Conservation (phyloP, 2,888 invertebrate genomes). For the Pheosia gnoma region DNA sequence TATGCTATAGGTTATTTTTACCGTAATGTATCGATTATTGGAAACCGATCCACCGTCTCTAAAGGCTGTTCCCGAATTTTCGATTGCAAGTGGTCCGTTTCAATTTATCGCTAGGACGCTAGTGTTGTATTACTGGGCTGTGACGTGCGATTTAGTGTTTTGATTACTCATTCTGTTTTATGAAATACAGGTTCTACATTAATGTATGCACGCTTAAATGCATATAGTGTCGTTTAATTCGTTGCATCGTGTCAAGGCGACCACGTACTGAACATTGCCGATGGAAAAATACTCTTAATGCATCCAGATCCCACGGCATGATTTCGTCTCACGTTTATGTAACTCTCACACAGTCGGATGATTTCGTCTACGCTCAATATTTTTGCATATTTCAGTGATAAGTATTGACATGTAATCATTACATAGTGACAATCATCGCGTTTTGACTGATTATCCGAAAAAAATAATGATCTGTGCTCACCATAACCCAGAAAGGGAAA, state of each 20-base stretch:
- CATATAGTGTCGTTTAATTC: background rate
- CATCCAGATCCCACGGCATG: background rate
- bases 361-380: background rate
- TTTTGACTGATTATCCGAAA: too few relatives aligned
- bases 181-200: background rate
- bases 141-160: background rate
- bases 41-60: too few relatives aligned
- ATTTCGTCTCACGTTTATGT: background rate
- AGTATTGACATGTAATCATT: background rate
- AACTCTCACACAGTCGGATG: background rate
- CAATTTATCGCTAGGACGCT: conserved; percentile 38
- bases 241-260: background rate
- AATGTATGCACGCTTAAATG: background rate
- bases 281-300: background rate
- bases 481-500: too few relatives aligned
- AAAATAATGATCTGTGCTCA: too few relatives aligned
- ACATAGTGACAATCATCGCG: too few relatives aligned
- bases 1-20: too few relatives aligned
- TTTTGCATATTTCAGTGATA: background rate
- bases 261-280: background rate
- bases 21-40: too few relatives aligned
- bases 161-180: background rate
- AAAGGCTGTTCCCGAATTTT: conserved; percentile 17
- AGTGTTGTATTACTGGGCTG: conserved; percentile 15
- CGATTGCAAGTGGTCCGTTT: conserved; percentile 42